phyloP scores from a whole-genome alignment of 2,888 invertebrate species.

The Drosophila yooni region DNA sequence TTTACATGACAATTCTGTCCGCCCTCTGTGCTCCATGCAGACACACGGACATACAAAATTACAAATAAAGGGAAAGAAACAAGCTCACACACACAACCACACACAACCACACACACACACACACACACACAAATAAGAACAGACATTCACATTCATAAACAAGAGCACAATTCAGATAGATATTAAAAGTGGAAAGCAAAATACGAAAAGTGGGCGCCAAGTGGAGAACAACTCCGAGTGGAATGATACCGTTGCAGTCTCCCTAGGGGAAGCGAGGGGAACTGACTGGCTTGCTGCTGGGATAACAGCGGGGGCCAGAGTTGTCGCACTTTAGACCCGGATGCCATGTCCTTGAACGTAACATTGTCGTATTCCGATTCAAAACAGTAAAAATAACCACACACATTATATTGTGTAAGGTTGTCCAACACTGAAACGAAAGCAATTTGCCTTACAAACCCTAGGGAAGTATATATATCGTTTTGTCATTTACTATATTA shows the following conservation, averaged over 20 bases:
- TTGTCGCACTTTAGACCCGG: constrained; percentile 54
- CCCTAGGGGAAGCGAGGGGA: background rate
- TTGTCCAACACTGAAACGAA: background rate
- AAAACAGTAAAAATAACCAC: background rate
- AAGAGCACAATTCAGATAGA: constrained; percentile 17
- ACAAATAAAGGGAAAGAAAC: constrained; percentile 30
- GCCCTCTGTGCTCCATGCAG: constrained; percentile 7
- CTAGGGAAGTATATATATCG: background rate
- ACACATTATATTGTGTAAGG: background rate
- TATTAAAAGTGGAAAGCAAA: constrained; percentile 21
- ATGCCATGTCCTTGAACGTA: constrained; percentile 63
- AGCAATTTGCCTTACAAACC: background rate
- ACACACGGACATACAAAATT: constrained; percentile 28
- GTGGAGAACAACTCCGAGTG: constrained; percentile 17
- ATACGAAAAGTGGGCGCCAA: constrained; percentile 39
- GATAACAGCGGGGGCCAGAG: constrained; percentile 5
- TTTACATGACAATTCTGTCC: constrained; percentile 71
- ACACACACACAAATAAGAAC: constrained; percentile 21
- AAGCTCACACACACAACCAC: background rate
- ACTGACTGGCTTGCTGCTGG: background rate
- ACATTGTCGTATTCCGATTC: background rate
- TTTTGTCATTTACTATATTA: background rate
- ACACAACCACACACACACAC: constrained; percentile 25
- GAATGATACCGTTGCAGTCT: background rate
- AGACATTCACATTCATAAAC: constrained; percentile 14